Percentiles rank a stretch among this genome's conserved stretches.
phyloP scores from a whole-genome alignment of 2,888 invertebrate species.

The Blera fallax region DNA sequence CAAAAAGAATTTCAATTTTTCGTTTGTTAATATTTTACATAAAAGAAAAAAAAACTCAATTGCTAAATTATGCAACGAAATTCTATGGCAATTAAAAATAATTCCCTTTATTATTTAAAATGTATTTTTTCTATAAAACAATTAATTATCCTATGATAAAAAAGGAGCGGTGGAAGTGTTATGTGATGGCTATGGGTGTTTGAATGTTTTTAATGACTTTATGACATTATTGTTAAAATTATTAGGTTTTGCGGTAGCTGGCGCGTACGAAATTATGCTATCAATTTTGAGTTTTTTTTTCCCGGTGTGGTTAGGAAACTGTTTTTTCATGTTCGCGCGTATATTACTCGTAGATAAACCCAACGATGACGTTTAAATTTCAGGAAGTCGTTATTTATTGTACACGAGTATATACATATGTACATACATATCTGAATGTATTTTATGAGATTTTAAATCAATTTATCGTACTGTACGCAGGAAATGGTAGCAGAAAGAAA shows the following conservation, averaged over 20 bases:
- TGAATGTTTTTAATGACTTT: slow-evolving; percentile 38
- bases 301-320: slow-evolving; percentile 48
- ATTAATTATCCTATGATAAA: slow-evolving; percentile 17
- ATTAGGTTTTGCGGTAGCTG: slow-evolving; percentile 57
- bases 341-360: slow-evolving; percentile 27
- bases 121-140: neutral
- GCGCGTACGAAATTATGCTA: slow-evolving; percentile 39
- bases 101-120: slow-evolving; percentile 22
- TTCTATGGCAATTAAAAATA: slow-evolving; percentile 19
- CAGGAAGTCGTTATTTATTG: slow-evolving; percentile 62
- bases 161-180: neutral
- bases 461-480: neutral
- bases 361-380: slow-evolving; percentile 55
- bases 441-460: slow-evolving; percentile 19
- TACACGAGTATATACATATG: too few species aligned
- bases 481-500: neutral
- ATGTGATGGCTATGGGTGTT: neutral
- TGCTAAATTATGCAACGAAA: slow-evolving; percentile 12
- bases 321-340: slow-evolving; percentile 29
- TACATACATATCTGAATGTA: slow-evolving; percentile 20
- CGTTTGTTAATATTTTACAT: neutral
- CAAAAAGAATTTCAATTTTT: neutral
- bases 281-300: slow-evolving; percentile 46
- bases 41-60: neutral
- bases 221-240: slow-evolving; percentile 51